Base-by-base conservation (phyloP, 1,140 invertebrate genomes). In the Latrodectus geometricus region DNA sequence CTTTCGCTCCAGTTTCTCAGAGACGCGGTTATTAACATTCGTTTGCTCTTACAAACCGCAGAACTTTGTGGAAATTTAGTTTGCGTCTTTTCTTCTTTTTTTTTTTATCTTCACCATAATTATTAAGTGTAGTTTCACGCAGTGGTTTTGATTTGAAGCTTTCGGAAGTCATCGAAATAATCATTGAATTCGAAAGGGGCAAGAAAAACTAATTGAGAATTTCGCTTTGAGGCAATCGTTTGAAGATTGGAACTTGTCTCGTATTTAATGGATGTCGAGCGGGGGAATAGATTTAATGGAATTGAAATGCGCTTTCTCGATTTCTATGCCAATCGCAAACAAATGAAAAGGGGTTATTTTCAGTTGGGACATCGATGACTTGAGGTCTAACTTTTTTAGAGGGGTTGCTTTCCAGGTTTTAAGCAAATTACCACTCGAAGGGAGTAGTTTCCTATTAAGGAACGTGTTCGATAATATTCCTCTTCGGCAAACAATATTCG, bases 181-280 rank as follows among this genome's bases (percentile, higher is more conserved):
- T 74, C 80, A 74, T 74, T 35, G 80, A 74, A 52, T 73, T 83
- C 68, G 49, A 83, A 49, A 77, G 56, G 49, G 72, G 75, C 52
- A 74, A n/a, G 80, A 83, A 83, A 83, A 83, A 73, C 80, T 83
- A 83, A 83, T 83, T 83, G 80, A 68, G 69, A 83, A 74, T 74
- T 73, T 69, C 52, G 72, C 82, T 76, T 54, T 15, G n/a, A 52
- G 82, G 61, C 69, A 66, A 68, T 65, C 80, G 14, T 73, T 74
- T 74, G 65, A 11, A 61, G 35, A 79, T 79, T 61, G 49, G 54
- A 61, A 69, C 49, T 48, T 35, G 35, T 72, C 23, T 68, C 48
- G 15, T 56, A 49, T 56, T 83, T 74, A 80, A 80, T 80, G 78
- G 78, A 70, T 70, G 78, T 52, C 48, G 78, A 78, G 70, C 70